Conservation (phyloP, 1,140 invertebrate species). For the Eulimnadia texana region DNA sequence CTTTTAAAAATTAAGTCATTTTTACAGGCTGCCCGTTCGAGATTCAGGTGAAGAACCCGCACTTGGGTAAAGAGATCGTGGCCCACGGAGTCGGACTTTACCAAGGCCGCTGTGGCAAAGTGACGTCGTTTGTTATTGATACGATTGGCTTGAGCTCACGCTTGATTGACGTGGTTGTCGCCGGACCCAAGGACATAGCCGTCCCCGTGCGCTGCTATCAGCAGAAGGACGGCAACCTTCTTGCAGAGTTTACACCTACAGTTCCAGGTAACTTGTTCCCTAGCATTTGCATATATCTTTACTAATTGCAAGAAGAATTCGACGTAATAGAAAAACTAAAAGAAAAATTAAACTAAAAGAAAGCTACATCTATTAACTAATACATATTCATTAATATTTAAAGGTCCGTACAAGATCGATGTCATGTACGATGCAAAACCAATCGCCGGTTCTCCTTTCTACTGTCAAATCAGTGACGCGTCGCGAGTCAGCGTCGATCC, state of each 20-base stretch:
- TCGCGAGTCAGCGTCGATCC: conserved; percentile 42
- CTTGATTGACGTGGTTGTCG: conserved; percentile 79
- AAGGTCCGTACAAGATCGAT: conserved; percentile 62
- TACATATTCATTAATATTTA: conserved; percentile 17
- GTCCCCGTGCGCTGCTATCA: conserved; percentile 88
- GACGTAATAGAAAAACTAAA: too few species aligned
- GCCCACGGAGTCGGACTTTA: conserved; percentile 66
- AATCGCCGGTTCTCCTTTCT: conserved; percentile 88
- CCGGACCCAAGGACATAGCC: conserved; percentile 72
- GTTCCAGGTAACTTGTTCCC: conserved; percentile 26
- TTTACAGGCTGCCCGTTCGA: conserved; percentile 35
- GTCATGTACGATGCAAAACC: conserved; percentile 82
- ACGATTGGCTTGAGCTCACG: conserved; percentile 66
- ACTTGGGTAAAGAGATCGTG: conserved; percentile 53
- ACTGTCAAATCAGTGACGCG: conserved; percentile 86
- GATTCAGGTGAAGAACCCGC: conserved; percentile 38
- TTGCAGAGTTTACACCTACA: conserved; percentile 81
- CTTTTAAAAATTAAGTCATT: conserved; percentile 12
- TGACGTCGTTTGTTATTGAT: conserved; percentile 75
- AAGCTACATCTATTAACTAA: neutral
- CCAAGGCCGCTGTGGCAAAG: conserved; percentile 59
- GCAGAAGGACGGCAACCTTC: conserved; percentile 80
- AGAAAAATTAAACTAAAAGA: neutral
- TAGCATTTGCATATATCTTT: neutral
- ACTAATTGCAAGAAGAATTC: too few species aligned